A percentile compares a stretch with the other conserved stretches of the same genome.
These are phyloP conservation scores for Galaxias olidus DNA, from an alignment of 2,797 vertebrate genomes.

Conservation along the genomic window DNA sequence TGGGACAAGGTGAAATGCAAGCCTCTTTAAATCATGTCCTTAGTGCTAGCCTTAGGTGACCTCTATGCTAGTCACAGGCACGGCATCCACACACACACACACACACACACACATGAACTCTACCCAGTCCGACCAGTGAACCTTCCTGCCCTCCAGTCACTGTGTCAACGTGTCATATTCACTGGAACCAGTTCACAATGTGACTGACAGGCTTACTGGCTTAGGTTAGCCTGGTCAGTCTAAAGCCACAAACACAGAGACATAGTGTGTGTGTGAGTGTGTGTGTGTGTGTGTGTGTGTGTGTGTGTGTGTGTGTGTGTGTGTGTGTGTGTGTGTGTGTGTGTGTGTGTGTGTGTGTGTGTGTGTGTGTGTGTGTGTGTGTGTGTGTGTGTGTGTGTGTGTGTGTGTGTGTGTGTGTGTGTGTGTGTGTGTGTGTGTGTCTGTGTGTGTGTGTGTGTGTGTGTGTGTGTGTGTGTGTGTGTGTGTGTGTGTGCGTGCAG, in stretches of 20 bases:
- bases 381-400: no score
- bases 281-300: conserved; percentile 11
- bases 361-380: conserved; percentile 1
- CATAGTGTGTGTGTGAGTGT: conserved; percentile 8
- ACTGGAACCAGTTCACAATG: no score
- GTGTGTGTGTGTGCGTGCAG: conserved; percentile 8
- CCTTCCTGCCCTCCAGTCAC: no score
- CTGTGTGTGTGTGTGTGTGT: conserved; percentile 20
- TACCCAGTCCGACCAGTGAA: no score
- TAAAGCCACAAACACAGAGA: no score
- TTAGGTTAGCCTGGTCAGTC: no score
- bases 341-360: conserved; percentile 13
- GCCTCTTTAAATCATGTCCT: neutral
- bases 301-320: conserved; percentile 14
- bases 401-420: neutral
- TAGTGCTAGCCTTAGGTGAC: neutral
- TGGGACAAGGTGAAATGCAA: conserved; percentile 6
- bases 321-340: conserved; percentile 13
- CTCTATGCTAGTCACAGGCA: neutral
- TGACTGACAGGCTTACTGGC: no score
- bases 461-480: conserved; percentile 18
- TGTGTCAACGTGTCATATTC: no score
- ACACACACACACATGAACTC: neutral
- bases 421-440: neutral
- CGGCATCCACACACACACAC: neutral